These are phyloP conservation scores for Bombus polaris DNA, from an alignment of 1,140 invertebrate genomes.

Conservation along the genomic window DNA sequence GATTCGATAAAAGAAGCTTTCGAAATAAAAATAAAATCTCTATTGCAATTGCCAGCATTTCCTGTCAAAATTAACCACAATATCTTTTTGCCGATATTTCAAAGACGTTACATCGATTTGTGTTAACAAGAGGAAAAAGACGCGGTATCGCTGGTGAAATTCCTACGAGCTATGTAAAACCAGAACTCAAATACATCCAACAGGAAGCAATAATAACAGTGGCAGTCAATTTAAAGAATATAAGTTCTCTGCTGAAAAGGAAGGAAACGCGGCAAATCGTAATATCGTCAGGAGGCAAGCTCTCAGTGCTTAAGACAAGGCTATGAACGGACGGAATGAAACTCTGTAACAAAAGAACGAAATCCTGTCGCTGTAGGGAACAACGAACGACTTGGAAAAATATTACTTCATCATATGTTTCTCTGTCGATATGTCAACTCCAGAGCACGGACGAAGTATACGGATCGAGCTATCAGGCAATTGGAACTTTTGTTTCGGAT, in stretches of 20 bases:
- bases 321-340: conserved; percentile 11
- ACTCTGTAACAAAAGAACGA: conserved; percentile 30
- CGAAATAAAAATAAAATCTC: neutral
- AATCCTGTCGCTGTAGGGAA: conserved; percentile 38
- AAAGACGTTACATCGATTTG: neutral
- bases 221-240: conserved; percentile 38
- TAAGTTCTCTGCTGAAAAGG: neutral
- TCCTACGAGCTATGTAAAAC: neutral
- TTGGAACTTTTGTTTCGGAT: conserved; percentile 33
- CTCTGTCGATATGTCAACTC: conserved; percentile 68
- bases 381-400: conserved; percentile 52
- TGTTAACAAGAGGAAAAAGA: neutral
- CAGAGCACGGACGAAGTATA: conserved; percentile 41
- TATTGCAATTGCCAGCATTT: neutral
- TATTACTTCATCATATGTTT: conserved; percentile 70
- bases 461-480: conserved; percentile 37
- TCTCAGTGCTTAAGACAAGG: conserved; percentile 34
- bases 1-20: neutral
- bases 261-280: neutral
- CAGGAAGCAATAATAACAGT: conserved; percentile 16
- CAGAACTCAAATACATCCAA: neutral
- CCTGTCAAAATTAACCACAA: too few species aligned
- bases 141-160: neutral
- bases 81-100: too few species aligned
- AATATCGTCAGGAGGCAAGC: conserved; percentile 30